phyloP scores from a whole-genome alignment of 2,888 invertebrate species.

The Plemyria rubiginata region DNA sequence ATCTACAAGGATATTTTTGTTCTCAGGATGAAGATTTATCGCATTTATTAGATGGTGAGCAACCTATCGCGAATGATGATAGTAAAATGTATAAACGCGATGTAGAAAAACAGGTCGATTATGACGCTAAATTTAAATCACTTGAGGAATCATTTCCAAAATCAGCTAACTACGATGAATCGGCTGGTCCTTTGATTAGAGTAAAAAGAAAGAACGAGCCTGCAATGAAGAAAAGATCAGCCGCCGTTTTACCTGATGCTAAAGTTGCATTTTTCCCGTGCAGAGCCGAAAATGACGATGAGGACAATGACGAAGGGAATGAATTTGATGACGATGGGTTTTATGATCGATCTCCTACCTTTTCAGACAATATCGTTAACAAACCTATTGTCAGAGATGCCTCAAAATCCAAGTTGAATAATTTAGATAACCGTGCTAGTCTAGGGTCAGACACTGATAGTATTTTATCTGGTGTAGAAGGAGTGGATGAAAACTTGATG shows the following conservation, averaged over 20 bases:
- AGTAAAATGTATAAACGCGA: constrained; percentile 62
- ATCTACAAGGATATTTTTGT: constrained; percentile 51
- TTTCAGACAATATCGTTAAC: constrained; percentile 50
- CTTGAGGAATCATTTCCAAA: constrained; percentile 77
- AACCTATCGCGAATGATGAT: constrained; percentile 47
- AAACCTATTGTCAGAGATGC: constrained; percentile 29
- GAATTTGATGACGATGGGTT: constrained; percentile 81
- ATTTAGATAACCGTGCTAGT: constrained; percentile 40
- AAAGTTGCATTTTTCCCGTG: constrained; percentile 71
- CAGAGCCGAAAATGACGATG: constrained; percentile 71
- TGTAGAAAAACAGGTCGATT: constrained; percentile 50
- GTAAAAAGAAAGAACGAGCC: constrained; percentile 72
- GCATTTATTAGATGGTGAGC: constrained; percentile 54
- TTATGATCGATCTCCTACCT: constrained; percentile 70
- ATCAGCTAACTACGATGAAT: constrained; percentile 57
- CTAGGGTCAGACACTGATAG: constrained; percentile 73
- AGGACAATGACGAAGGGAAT: constrained; percentile 77
- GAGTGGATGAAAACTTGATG: constrained; percentile 75
- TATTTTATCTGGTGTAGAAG: constrained; percentile 69
- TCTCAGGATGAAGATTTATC: constrained; percentile 58
- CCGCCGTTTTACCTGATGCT: constrained; percentile 60
- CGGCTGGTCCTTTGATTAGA: constrained; percentile 65
- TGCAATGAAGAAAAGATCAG: constrained; percentile 61
- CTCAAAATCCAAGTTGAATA: constrained; percentile 27
- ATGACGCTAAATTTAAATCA: constrained; percentile 64